Conservation (phyloP, 2,113 vertebrate species). For the Rhea pennata region DNA sequence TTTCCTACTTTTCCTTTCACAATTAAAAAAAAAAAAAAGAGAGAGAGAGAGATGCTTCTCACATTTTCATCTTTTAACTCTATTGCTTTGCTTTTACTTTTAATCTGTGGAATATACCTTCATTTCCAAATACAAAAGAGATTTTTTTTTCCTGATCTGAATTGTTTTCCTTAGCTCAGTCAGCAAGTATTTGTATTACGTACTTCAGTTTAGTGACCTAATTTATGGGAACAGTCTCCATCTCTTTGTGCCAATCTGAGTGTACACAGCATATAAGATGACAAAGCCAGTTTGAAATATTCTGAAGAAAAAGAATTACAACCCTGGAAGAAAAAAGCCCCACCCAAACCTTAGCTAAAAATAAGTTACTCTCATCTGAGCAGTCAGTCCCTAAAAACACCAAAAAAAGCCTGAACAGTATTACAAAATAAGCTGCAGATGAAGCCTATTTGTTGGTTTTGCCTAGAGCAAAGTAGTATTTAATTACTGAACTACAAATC, state of each 20-base stretch:
- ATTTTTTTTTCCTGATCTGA: constrained; percentile 9
- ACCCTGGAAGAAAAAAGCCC: neutral
- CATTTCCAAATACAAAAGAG: neutral
- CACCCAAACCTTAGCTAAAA: constrained; percentile 38
- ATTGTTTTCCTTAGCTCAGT: constrained; percentile 42
- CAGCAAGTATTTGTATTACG: constrained; percentile 50
- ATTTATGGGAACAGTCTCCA: constrained; percentile 61
- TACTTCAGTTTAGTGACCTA: constrained; percentile 68
- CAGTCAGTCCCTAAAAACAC: neutral
- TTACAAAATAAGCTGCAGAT: constrained; percentile 35
- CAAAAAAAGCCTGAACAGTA: neutral
- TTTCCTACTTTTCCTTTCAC: neutral
- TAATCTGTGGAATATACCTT: neutral
- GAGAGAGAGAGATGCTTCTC: neutral
- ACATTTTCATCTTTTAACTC: neutral
- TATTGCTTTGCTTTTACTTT: neutral
- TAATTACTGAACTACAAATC: constrained; percentile 40
- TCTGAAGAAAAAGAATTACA: constrained; percentile 53
- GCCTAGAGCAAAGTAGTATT: constrained; percentile 59
- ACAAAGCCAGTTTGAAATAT: constrained; percentile 57
- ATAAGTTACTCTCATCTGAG: constrained; percentile 29
- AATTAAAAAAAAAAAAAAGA: neutral
- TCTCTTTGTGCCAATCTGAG: constrained; percentile 54
- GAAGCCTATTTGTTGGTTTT: constrained; percentile 49
- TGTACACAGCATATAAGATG: constrained; percentile 46